These are phyloP conservation scores for Hycleus cichorii DNA, from an alignment of 1,140 invertebrate species.

Conservation along the genomic window DNA sequence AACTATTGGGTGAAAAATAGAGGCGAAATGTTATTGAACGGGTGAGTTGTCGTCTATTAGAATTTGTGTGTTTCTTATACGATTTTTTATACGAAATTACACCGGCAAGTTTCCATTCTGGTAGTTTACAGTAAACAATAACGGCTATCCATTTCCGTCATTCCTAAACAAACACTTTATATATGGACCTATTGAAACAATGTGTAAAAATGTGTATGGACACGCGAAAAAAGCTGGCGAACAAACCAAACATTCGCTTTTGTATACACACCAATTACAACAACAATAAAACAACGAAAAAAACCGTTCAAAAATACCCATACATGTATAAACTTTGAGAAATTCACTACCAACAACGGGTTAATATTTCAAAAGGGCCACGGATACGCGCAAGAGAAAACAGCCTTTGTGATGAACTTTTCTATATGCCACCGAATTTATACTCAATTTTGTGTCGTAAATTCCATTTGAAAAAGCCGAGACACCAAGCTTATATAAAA, in stretches of 20 bases:
- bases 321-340: neutral
- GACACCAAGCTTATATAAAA: slow-evolving; percentile 6
- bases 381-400: slow-evolving; percentile 11
- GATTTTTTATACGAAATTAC: too few species aligned
- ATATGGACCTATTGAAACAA: too few species aligned
- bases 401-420: slow-evolving; percentile 3
- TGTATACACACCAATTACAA: too few species aligned
- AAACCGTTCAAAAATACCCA: slow-evolving; percentile 2
- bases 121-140: too few species aligned
- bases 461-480: slow-evolving; percentile 8
- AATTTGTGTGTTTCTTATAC: too few species aligned
- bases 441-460: slow-evolving; percentile 20
- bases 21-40: slow-evolving; percentile 69
- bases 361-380: slow-evolving; percentile 9
- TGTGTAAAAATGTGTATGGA: too few species aligned
- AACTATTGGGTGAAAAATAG: slow-evolving; percentile 77
- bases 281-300: too few species aligned
- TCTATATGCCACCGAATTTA: slow-evolving; percentile 15
- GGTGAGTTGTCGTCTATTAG: slow-evolving; percentile 48
- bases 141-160: too few species aligned
- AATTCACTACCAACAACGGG: slow-evolving; percentile 15
- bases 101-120: too few species aligned
- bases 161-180: too few species aligned
- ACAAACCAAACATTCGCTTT: too few species aligned
- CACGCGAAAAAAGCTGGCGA: too few species aligned